These are phyloP conservation scores for Tachysurus fulvidraco DNA, from an alignment of 2,113 vertebrate genomes.

Conservation along the genomic window DNA sequence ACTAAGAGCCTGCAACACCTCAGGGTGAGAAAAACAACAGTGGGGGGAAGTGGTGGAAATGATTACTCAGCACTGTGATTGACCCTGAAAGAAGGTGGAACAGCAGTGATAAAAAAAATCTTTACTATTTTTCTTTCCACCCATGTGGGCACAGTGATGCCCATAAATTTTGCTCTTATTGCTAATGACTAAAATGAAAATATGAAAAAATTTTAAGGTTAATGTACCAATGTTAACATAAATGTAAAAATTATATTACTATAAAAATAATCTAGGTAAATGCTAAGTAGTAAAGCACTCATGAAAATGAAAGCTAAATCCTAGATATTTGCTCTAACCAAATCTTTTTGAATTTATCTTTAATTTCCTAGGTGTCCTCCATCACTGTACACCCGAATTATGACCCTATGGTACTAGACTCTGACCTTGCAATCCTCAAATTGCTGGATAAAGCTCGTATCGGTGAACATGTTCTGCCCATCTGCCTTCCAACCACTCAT, in stretches of 20 bases:
- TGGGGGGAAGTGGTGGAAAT: neutral
- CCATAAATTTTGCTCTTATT: neutral
- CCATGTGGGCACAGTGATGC: too few species aligned
- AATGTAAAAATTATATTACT: neutral
- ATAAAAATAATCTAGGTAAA: neutral
- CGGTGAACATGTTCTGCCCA: constrained; percentile 84
- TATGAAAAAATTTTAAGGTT: too few species aligned
- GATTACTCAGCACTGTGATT: neutral
- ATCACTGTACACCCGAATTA: constrained; percentile 89
- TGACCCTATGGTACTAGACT: constrained; percentile 90
- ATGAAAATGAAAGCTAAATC: neutral
- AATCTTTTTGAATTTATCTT: neutral
- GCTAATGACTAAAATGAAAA: neutral
- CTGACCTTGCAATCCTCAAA: constrained; percentile 88
- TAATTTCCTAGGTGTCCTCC: constrained; percentile 79
- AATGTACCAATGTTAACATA: neutral
- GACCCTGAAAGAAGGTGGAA: neutral
- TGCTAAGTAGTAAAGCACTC: neutral
- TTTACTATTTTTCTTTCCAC: neutral
- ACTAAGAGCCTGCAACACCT: constrained; percentile 86
- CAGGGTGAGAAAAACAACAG: constrained; percentile 73
- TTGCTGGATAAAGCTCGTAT: constrained; percentile 92
- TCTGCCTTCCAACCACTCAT: constrained; percentile 81
- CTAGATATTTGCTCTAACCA: neutral
- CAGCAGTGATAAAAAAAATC: neutral